Evolutionary conservation across 1,140 invertebrate species (phyloP).

Genomic region (Hirudo medicinalis): DNA sequence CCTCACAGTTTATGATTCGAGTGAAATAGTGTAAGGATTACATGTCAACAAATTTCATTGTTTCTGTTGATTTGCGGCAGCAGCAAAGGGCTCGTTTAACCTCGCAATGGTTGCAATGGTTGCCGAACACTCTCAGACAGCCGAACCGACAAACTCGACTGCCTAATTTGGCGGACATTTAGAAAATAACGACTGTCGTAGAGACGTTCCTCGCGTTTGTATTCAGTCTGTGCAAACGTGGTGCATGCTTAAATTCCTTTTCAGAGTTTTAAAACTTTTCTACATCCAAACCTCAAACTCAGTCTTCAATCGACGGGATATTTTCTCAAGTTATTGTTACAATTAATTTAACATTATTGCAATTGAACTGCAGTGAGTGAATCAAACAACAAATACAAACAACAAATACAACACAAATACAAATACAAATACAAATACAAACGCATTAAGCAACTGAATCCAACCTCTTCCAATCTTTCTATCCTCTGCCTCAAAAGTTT

Average conservation of each 20-base stretch:
- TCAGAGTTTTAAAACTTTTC: too few species aligned
- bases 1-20: too few species aligned
- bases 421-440: background rate
- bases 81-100: too few species aligned
- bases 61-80: too few species aligned
- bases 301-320: background rate
- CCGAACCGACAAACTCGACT: too few species aligned
- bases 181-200: background rate
- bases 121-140: too few species aligned
- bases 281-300: background rate
- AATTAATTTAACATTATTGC: background rate
- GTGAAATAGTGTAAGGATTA: too few species aligned
- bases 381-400: background rate
- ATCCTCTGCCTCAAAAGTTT: constrained; percentile 78
- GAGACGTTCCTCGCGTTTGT: background rate
- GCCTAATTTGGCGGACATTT: background rate
- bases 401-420: background rate
- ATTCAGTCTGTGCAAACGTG: background rate
- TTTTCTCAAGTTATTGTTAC: too few species aligned
- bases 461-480: constrained; percentile 68
- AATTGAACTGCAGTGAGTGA: background rate
- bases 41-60: too few species aligned
- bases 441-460: constrained; percentile 13
- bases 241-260: background rate
- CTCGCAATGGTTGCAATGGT: too few species aligned